phyloP scores from a whole-genome alignment of 2,113 vertebrate genomes.

The Myrmecobius fasciatus region DNA sequence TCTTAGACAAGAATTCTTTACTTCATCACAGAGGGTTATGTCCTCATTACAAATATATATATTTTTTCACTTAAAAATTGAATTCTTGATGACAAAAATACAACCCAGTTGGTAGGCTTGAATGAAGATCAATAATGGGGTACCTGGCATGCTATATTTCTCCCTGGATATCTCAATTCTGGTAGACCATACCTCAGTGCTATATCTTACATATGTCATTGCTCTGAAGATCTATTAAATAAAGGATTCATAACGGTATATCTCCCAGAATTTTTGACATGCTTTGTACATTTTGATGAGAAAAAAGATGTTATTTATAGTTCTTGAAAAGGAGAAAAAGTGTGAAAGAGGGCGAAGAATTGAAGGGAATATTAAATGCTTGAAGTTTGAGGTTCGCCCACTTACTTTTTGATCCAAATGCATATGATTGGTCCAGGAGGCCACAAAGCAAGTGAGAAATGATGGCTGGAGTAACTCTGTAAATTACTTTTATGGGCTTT shows the following conservation, averaged over 20 bases:
- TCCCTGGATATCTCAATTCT: neutral
- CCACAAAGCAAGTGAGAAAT: constrained; percentile 32
- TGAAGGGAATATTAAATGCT: constrained; percentile 36
- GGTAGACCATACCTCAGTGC: constrained; percentile 24
- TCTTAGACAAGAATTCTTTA: neutral
- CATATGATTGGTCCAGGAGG: constrained; percentile 35
- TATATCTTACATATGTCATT: constrained; percentile 33
- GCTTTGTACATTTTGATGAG: constrained; percentile 37
- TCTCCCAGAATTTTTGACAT: constrained; percentile 1
- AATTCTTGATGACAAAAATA: neutral
- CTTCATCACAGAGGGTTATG: neutral
- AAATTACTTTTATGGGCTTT: constrained; percentile 55
- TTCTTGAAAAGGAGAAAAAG: neutral
- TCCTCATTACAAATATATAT: neutral
- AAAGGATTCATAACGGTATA: constrained; percentile 12
- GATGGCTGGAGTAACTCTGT: constrained; percentile 25
- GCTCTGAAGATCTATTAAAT: constrained; percentile 55
- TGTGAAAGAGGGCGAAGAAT: constrained; percentile 56
- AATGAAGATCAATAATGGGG: neutral
- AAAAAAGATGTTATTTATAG: constrained; percentile 42
- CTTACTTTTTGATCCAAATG: constrained; percentile 33
- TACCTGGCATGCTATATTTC: neutral
- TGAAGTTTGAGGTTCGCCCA: neutral
- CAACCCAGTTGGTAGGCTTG: too few species aligned
- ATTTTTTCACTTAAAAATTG: neutral